phyloP scores from a whole-genome alignment of 2,797 vertebrate species.

The Yasuhikotakia modesta region DNA sequence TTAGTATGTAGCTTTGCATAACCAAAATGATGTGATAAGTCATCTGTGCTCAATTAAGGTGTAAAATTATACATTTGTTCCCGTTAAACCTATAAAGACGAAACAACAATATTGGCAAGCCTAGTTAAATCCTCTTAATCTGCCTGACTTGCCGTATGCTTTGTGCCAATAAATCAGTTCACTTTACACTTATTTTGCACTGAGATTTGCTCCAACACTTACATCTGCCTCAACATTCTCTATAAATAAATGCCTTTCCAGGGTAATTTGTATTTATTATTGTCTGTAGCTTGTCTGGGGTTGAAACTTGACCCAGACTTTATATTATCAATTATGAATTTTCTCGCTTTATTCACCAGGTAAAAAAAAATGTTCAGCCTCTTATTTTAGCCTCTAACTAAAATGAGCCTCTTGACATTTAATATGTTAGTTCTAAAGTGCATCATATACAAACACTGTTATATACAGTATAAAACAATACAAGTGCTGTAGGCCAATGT shows the following conservation, averaged over 20 bases:
- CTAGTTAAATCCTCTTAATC: not conserved
- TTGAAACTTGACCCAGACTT: not conserved
- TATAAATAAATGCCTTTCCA: not conserved
- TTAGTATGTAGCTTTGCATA: not conserved
- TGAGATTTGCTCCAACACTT: not conserved
- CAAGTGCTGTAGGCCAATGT: not conserved
- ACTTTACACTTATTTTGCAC: not conserved
- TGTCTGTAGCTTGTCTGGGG: not conserved
- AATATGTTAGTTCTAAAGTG: not conserved
- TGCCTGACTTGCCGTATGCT: not conserved
- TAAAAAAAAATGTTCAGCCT: not conserved
- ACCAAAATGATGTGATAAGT: not conserved
- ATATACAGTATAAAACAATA: not conserved
- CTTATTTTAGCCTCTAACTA: not conserved
- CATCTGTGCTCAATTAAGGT: not conserved
- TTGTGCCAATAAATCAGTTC: not conserved
- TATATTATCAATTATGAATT: not conserved
- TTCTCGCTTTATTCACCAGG: not conserved
- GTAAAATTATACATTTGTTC: not conserved
- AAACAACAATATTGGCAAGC: not conserved
- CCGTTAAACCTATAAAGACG: not conserved
- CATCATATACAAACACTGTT: not conserved
- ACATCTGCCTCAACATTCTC: too few relatives aligned
- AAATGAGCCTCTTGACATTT: conserved; percentile 12
- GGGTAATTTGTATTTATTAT: too few relatives aligned